phyloP scores from a whole-genome alignment of 2,797 vertebrate species.

The Odontamblyopus rebecca region DNA sequence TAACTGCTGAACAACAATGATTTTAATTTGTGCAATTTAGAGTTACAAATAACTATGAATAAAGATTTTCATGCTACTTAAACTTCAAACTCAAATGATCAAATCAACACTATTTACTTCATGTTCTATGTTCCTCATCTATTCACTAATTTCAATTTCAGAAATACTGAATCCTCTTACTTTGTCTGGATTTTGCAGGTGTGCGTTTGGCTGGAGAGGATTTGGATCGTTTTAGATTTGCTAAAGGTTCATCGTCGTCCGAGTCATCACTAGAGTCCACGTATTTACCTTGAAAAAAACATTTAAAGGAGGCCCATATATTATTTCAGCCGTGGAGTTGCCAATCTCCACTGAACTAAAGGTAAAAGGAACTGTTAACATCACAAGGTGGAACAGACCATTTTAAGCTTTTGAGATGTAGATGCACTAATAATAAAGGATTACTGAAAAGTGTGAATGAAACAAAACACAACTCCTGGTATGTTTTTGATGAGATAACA shows the following conservation, averaged over 20 bases:
- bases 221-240: conserved; percentile 19
- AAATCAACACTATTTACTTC: neutral
- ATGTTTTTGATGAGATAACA: no score
- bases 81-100: neutral
- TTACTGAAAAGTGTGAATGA: no score
- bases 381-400: no score
- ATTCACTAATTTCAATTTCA: neutral
- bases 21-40: no score
- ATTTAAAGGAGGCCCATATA: no score
- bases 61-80: neutral
- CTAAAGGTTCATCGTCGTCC: conserved; percentile 44
- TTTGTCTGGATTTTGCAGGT: conserved; percentile 8
- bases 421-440: no score
- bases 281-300: neutral
- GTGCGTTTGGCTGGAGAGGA: conserved; percentile 1
- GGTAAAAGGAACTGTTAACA: no score
- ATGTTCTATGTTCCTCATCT: neutral
- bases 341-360: no score
- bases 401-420: no score
- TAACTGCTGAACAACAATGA: neutral
- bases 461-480: no score
- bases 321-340: no score
- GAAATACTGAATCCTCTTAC: conserved; percentile 5
- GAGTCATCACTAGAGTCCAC: conserved; percentile 27
- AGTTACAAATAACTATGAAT: no score